Evolutionary conservation across 2,888 invertebrate genomes (phyloP), one percentile per base, ranked within the genome.

Genomic region (Phyto melanocephala): DNA sequence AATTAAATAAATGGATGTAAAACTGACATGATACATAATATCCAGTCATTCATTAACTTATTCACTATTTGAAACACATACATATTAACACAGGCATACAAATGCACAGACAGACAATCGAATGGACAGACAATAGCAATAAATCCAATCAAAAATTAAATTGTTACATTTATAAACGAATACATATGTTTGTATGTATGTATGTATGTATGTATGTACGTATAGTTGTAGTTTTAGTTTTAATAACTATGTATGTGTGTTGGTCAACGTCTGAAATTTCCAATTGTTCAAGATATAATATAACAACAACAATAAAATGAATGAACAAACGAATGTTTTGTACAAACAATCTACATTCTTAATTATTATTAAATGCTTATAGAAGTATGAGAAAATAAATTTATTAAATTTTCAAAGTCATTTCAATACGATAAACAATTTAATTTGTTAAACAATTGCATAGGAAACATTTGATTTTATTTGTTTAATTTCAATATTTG

Each of bases 1-100:
- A 79, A 79, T 79, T 79, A 79, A 72, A 72, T 24, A 72, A 79
- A 79, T 79, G 72, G 50, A 67, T 79, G 65, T 72, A 79, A 72
- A 79, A 52, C 58, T 79, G 79, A 79, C 67, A 72, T 72, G 77
- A 62, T 70, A 70, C 77, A 77, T 77, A 70, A 77, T 70, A 62
- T 63, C 47, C 11, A 77, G 62, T 54, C 70, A 77, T 70, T 70
- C 68, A 70, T 77, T 77, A 50, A 62, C 68, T 62, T 40, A 77
- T 79, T 67, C 24, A 67, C 50, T 42, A 13, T 52, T 72, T 67
- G 24, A 24, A 67, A 52, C 28, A 58, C 20, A 33, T 7, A 67
- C 15, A 37, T n/a, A 24, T n/a, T 11, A 60, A 24, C 54, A n/a
- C 7, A 5, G 13, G 2, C 50, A 50, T 5, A 3, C 45, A 47